These are phyloP conservation scores for Eunapius fragilis DNA, from an alignment of 37 sponge, comb jelly and placozoan species.

Conservation along the genomic window DNA sequence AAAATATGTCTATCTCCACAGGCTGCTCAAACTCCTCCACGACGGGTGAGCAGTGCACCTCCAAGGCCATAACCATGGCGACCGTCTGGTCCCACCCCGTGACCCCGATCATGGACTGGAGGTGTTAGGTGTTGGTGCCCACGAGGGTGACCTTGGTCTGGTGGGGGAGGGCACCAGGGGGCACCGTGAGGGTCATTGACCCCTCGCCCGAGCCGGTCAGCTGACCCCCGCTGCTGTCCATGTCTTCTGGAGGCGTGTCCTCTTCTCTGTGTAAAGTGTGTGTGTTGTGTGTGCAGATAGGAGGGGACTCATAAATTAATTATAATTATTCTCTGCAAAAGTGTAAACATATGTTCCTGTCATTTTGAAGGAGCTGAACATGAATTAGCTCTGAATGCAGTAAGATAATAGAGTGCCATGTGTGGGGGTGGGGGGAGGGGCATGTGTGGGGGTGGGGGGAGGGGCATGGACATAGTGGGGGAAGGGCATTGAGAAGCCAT, in stretches of 20 bases:
- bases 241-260: background rate
- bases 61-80: conserved; percentile 10
- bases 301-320: too few relatives aligned
- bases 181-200: conserved; percentile 21
- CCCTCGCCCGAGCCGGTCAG: background rate
- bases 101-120: conserved; percentile 13
- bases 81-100: conserved; percentile 44
- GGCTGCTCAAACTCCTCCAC: conserved; percentile 24
- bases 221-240: conserved; percentile 4
- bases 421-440: too few relatives aligned
- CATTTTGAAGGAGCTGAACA: too few relatives aligned
- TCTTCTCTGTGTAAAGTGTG: background rate
- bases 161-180: conserved; percentile 21
- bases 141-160: conserved; percentile 27
- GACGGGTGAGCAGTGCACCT: conserved; percentile 24
- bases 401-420: too few relatives aligned
- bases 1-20: too few relatives aligned
- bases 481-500: too few relatives aligned
- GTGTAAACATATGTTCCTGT: too few relatives aligned
- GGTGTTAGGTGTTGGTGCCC: conserved; percentile 13
- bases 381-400: too few relatives aligned
- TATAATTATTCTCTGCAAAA: too few relatives aligned
- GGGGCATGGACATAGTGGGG: too few relatives aligned
- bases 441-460: too few relatives aligned
- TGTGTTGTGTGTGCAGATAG: too few relatives aligned